Conservation (phyloP, 2,797 vertebrate species). For the Coreius guichenoti region DNA sequence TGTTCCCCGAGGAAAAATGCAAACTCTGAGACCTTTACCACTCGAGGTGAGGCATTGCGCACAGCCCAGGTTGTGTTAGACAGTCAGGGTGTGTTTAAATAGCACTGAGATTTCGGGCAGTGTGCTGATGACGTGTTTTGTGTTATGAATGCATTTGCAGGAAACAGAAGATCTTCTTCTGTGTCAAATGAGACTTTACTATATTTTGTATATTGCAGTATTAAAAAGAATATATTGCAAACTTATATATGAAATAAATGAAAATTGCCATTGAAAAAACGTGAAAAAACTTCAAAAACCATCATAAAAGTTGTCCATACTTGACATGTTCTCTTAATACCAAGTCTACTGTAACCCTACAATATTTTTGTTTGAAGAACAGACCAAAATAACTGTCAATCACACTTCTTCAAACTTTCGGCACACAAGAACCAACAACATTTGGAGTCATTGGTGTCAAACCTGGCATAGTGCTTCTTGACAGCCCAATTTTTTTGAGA, state of each 20-base stretch:
- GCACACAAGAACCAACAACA: background rate
- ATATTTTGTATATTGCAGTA: background rate
- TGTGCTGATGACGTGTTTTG: background rate
- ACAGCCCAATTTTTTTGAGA: background rate
- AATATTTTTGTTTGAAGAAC: background rate
- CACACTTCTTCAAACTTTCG: background rate
- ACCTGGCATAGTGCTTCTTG: background rate
- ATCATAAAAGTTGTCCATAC: background rate
- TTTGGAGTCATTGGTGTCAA: background rate
- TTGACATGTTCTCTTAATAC: background rate
- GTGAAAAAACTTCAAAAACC: background rate
- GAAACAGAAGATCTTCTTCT: background rate
- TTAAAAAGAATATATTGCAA: background rate
- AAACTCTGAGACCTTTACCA: conserved; percentile 23
- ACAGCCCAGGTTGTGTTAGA: background rate
- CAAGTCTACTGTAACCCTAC: background rate
- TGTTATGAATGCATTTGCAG: background rate
- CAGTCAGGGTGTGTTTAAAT: background rate
- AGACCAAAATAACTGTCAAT: background rate
- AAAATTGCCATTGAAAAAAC: too few species aligned
- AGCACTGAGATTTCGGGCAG: background rate
- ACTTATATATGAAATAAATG: background rate
- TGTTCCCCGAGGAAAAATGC: conserved; percentile 21
- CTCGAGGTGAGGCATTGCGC: background rate
- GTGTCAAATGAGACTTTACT: background rate